These are phyloP conservation scores for Trachelus tabidus DNA, from an alignment of 2,888 invertebrate species.

Conservation along the genomic window DNA sequence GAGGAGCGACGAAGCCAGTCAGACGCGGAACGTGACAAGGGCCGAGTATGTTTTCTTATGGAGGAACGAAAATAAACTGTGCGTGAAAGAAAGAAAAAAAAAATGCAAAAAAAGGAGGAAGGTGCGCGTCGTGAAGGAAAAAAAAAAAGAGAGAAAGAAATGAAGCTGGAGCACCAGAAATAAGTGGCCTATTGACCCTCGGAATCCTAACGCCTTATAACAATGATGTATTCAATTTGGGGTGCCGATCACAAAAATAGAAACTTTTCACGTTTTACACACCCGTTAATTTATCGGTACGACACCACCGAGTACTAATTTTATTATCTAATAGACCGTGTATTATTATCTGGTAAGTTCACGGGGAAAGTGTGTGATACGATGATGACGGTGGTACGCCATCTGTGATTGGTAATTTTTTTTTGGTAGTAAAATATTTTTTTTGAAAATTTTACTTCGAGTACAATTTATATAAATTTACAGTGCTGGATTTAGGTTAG, in stretches of 20 bases:
- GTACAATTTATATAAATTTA: too few species aligned
- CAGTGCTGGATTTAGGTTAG: too few species aligned
- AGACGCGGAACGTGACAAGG: slow-evolving; percentile 27
- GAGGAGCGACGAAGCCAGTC: slow-evolving; percentile 7
- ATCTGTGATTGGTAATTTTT: too few species aligned
- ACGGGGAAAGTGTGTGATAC: too few species aligned
- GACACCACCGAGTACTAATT: background rate
- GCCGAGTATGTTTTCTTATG: slow-evolving; percentile 34
- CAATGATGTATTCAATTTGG: slow-evolving; percentile 35
- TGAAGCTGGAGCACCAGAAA: slow-evolving; percentile 29
- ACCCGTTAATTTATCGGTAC: slow-evolving; percentile 11
- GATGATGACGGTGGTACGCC: too few species aligned
- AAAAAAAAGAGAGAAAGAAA: background rate
- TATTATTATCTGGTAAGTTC: too few species aligned
- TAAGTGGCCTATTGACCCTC: slow-evolving; percentile 47
- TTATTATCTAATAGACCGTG: too few species aligned
- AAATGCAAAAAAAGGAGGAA: background rate
- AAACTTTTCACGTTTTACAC: slow-evolving; percentile 11
- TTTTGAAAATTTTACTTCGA: too few species aligned
- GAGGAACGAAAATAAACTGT: slow-evolving; percentile 33
- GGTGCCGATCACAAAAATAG: slow-evolving; percentile 39
- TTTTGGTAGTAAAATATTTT: too few species aligned
- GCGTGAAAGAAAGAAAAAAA: slow-evolving; percentile 27
- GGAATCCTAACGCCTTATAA: slow-evolving; percentile 19
- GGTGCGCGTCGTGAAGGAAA: background rate